A percentile compares a stretch with the other conserved stretches of the same genome.
Conservation (phyloP, 2,888 invertebrate species). For the Melolontha melolontha region DNA sequence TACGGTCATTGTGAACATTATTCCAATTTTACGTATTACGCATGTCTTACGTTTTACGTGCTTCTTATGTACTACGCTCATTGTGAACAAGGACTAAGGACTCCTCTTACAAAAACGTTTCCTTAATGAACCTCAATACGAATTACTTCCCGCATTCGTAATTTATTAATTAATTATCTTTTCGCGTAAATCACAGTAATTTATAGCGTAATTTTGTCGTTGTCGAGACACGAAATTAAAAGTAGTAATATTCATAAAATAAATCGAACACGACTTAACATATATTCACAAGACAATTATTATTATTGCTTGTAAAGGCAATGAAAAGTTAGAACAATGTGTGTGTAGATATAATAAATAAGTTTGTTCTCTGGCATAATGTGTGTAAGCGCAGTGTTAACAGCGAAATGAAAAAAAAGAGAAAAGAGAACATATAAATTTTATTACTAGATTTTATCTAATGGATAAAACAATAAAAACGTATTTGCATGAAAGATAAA, state of each 20-base stretch:
- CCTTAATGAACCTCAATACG: slow-evolving; percentile 19
- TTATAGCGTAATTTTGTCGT: slow-evolving; percentile 16
- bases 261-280: slow-evolving; percentile 5
- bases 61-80: no score
- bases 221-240: slow-evolving; percentile 7
- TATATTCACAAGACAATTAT: slow-evolving; percentile 12
- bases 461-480: no score
- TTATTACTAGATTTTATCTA: no score
- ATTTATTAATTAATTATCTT: slow-evolving; percentile 20
- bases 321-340: slow-evolving; percentile 12
- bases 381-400: no score
- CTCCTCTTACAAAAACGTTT: slow-evolving; percentile 13
- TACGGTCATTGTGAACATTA: no score
- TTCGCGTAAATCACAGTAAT: slow-evolving; percentile 24
- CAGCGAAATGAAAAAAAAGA: no score
- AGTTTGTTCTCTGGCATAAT: neutral
- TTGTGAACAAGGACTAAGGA: no score
- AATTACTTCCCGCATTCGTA: slow-evolving; percentile 15
- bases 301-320: slow-evolving; percentile 13
- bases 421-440: no score
- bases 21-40: no score
- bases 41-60: no score
- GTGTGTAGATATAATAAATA: neutral
- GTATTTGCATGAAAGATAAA: no score
- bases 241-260: slow-evolving; percentile 22